phyloP scores from a whole-genome alignment of 1,140 invertebrate species.

The Wiebesia pumilae region DNA sequence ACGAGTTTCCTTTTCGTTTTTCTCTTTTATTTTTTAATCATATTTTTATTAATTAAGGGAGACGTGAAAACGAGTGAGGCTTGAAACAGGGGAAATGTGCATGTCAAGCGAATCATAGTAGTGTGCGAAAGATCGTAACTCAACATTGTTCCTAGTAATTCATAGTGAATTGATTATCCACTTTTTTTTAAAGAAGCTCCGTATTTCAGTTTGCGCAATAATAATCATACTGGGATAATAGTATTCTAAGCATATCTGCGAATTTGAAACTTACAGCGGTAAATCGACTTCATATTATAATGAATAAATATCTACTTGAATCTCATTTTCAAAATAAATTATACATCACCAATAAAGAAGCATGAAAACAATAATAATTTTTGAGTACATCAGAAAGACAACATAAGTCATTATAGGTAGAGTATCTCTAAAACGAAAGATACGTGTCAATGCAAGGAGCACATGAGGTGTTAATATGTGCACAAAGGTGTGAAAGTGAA shows the following conservation, averaged over 20 bases:
- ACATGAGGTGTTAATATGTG: not conserved
- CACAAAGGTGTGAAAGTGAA: slow-evolving; percentile 3
- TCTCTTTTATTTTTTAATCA: not conserved
- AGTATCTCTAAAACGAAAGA: not conserved
- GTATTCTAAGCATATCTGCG: not conserved
- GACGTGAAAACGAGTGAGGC: slow-evolving; percentile 14
- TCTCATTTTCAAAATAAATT: not conserved
- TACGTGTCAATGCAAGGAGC: not conserved
- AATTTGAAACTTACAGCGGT: not conserved
- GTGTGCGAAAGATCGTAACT: not conserved
- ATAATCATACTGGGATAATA: not conserved
- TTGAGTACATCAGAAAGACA: not conserved
- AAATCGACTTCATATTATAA: not conserved
- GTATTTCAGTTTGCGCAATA: not conserved
- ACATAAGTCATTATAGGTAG: not conserved
- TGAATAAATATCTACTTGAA: not conserved
- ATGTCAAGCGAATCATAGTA: not conserved
- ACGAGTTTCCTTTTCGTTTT: not conserved
- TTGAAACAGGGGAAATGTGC: not conserved
- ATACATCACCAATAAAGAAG: not conserved
- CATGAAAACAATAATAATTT: not conserved
- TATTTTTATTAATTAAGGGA: slow-evolving; percentile 15
- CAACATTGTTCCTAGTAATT: not conserved
- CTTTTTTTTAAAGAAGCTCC: not conserved
- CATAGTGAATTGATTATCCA: not conserved